A percentile compares a stretch with the other conserved stretches of the same genome.
phyloP scores from a whole-genome alignment of 2,888 invertebrate genomes.

The Sympetrum striolatum region DNA sequence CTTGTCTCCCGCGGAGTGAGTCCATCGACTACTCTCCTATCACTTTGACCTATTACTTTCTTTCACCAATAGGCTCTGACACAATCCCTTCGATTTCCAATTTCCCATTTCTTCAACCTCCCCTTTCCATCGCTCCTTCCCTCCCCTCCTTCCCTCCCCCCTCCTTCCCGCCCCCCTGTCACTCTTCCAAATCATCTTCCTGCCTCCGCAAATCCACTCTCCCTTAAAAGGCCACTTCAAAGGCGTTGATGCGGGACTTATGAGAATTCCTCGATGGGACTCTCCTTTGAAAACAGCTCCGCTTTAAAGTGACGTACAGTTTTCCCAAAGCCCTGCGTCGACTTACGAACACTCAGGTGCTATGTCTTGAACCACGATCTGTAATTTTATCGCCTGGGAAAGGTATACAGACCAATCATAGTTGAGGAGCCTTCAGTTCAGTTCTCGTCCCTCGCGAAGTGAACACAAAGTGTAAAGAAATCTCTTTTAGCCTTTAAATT shows the following conservation, averaged over 20 bases:
- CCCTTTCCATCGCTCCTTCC: not conserved
- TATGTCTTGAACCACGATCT: too few species aligned
- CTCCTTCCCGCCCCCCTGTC: conserved; percentile 22
- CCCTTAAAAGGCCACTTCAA: not conserved
- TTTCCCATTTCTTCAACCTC: conserved; percentile 9
- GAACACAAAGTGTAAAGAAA: too few species aligned
- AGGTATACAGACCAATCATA: too few species aligned
- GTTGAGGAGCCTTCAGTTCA: too few species aligned
- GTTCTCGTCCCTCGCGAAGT: too few species aligned
- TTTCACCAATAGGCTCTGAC: conserved; percentile 8
- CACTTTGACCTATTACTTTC: not conserved
- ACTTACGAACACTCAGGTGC: too few species aligned
- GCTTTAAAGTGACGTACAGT: too few species aligned
- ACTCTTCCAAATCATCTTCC: not conserved
- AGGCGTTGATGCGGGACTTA: not conserved
- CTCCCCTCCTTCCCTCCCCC: not conserved
- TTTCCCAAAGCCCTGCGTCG: too few species aligned
- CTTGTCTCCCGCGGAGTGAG: not conserved
- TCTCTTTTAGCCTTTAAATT: too few species aligned
- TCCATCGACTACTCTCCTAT: not conserved
- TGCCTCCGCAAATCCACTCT: not conserved
- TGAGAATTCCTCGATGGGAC: too few species aligned
- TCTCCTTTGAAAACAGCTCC: too few species aligned
- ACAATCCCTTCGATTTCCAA: conserved; percentile 22
- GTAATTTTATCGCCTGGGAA: too few species aligned